Base-by-base conservation (phyloP, 2,113 vertebrate genomes). In the Tupaia chinensis region DNA sequence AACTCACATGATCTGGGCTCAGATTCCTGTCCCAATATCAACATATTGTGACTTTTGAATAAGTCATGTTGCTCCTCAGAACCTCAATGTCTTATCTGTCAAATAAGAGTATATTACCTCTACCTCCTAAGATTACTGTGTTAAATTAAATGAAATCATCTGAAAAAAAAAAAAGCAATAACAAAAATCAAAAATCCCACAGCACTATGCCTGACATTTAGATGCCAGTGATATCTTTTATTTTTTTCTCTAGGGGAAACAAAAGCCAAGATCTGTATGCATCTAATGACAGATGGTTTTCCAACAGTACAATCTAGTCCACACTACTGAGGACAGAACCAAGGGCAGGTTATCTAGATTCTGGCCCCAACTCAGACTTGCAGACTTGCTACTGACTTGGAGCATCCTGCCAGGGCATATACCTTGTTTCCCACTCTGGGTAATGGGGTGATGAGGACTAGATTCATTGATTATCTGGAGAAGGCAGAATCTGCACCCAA, bases 201-300 rank as follows among this genome's bases (percentile, higher is more conserved):
- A 97, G 76, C 61, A 94, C 32, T 27, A 93, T 96, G 29, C 27
- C 83, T 94, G 56, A 83, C 61, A 88, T 63, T 93, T 94, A 94
- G 90, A 54, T 85, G 34, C 8, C 66, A 93, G 34, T 77, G 17
- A 7, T 83, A 81, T 27, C 53, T 82, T 91, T 91, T 86, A 56
- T 79, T 96, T 94, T 93, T 96, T 83, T 23, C 56, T 94, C 60
- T 80, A 4, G 29, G 32, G 20, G 83, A 93, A 89, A 82, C 13
- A 68, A 77, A 87, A 90, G 32, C 23, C 76, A 80, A 25, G 17
- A 66, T 97, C 34, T 80, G 5, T 74, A 78, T 58, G 16, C 65
- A 27, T 29, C 76, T 44, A 77, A 2, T 66, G 89, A 92, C 29
- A 76, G 61, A 96, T 74, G 32, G 29, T 89, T 95, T 85, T 60